A percentile compares a stretch with the other conserved stretches of the same genome.
These are phyloP conservation scores for Oncorhynchus keta DNA, from an alignment of 2,113 vertebrate genomes.

Conservation along the genomic window DNA sequence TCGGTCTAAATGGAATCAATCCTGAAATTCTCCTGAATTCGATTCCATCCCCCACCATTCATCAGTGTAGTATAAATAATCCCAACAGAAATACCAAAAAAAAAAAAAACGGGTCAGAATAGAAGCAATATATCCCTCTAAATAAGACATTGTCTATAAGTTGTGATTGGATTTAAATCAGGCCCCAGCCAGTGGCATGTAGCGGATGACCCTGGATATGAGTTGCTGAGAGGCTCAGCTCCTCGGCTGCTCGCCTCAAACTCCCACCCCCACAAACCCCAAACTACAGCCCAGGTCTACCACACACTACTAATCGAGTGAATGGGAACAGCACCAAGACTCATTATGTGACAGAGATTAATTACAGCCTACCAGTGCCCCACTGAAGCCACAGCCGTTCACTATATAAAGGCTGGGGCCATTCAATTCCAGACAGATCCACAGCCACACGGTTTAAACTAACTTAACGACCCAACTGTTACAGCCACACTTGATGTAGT, in stretches of 20 bases:
- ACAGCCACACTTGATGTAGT: constrained; percentile 34
- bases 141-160: constrained; percentile 19
- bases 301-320: constrained; percentile 68
- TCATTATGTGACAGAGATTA: constrained; percentile 67
- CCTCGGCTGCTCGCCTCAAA: constrained; percentile 49
- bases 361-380: constrained; percentile 65
- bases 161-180: constrained; percentile 52
- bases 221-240: constrained; percentile 17
- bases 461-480: constrained; percentile 5
- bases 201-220: neutral
- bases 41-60: constrained; percentile 22
- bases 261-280: constrained; percentile 68
- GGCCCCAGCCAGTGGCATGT: neutral
- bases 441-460: constrained; percentile 2
- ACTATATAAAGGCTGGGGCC: constrained; percentile 61
- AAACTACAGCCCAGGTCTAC: constrained; percentile 55
- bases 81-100: neutral
- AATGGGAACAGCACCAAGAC: constrained; percentile 55
- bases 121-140: constrained; percentile 20
- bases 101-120: constrained; percentile 5
- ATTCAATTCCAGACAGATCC: constrained; percentile 27
- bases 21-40: constrained; percentile 19
- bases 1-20: constrained; percentile 4
- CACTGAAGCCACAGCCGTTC: constrained; percentile 61
- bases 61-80: constrained; percentile 41